Percentiles rank a stretch among this genome's conserved stretches.
Conservation (phyloP, 2,113 vertebrate genomes). For the Oncorhynchus tshawytscha region DNA sequence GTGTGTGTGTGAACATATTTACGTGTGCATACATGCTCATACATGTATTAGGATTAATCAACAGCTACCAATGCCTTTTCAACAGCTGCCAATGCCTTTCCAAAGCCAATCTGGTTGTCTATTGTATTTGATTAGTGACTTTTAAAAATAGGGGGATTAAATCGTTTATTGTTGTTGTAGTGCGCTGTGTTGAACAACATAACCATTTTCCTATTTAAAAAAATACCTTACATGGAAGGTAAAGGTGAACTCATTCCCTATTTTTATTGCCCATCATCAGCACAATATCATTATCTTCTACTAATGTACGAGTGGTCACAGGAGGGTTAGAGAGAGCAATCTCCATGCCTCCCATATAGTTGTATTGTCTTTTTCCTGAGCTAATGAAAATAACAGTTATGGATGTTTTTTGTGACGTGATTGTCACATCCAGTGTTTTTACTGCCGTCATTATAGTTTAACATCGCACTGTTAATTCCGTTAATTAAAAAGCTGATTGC, state of each 20-base stretch:
- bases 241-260: slow-evolving; percentile 52
- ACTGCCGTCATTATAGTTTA: slow-evolving; percentile 94
- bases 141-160: slow-evolving; percentile 47
- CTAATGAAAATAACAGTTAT: slow-evolving; percentile 79
- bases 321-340: slow-evolving; percentile 51
- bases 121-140: slow-evolving; percentile 50
- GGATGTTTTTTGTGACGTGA: slow-evolving; percentile 73
- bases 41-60: slow-evolving; percentile 52
- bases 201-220: slow-evolving; percentile 33
- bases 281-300: slow-evolving; percentile 59
- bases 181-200: slow-evolving; percentile 27
- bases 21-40: background rate
- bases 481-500: slow-evolving; percentile 99
- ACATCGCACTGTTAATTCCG: slow-evolving; percentile 98
- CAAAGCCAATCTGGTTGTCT: slow-evolving; percentile 56
- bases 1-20: slow-evolving; percentile 14
- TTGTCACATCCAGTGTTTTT: slow-evolving; percentile 98
- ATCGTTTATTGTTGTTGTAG: slow-evolving; percentile 50
- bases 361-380: slow-evolving; percentile 56
- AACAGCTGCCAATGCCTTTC: slow-evolving; percentile 56
- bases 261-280: slow-evolving; percentile 60
- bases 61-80: slow-evolving; percentile 58
- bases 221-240: slow-evolving; percentile 33
- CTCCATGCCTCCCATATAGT: slow-evolving; percentile 6
- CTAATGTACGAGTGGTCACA: slow-evolving; percentile 68